phyloP scores from a whole-genome alignment of 2,113 vertebrate species.

The Rhinolophus sinicus region DNA sequence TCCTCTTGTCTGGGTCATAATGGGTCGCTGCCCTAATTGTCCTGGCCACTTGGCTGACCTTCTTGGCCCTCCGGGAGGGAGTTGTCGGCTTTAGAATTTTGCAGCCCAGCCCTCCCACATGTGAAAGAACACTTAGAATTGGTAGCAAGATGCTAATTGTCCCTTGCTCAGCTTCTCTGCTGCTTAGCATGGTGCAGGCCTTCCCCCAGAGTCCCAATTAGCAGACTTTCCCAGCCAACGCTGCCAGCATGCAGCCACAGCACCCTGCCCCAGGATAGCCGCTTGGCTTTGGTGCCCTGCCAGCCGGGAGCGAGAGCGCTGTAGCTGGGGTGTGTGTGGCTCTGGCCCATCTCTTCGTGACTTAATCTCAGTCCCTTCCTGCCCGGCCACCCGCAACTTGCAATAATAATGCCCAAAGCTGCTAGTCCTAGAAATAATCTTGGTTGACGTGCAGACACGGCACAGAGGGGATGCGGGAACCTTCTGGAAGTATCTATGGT shows the following conservation, averaged over 20 bases:
- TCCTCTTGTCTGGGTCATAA: neutral
- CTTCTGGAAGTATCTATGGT: rapidly evolving
- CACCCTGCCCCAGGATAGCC: neutral
- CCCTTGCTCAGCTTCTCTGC: constrained; percentile 25
- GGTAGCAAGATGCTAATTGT: constrained; percentile 25
- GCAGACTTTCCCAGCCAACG: neutral
- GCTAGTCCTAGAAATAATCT: neutral
- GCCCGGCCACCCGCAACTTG: neutral
- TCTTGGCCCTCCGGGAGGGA: neutral
- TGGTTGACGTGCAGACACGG: rapidly evolving
- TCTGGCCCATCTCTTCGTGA: neutral
- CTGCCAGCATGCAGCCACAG: rapidly evolving
- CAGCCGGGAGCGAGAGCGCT: neutral
- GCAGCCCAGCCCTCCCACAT: neutral
- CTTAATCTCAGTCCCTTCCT: neutral
- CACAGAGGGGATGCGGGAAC: neutral
- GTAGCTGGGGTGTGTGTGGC: rapidly evolving
- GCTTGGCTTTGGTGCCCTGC: rapidly evolving
- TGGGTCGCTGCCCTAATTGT: neutral
- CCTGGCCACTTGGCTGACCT: neutral
- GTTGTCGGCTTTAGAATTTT: neutral
- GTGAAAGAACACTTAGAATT: constrained; percentile 25
- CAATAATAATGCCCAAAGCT: neutral
- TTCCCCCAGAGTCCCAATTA: constrained; percentile 65
- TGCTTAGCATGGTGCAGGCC: rapidly evolving